Evolutionary conservation across 2,113 vertebrate species (phyloP).

Genomic region (Gorilla gorilla): DNA sequence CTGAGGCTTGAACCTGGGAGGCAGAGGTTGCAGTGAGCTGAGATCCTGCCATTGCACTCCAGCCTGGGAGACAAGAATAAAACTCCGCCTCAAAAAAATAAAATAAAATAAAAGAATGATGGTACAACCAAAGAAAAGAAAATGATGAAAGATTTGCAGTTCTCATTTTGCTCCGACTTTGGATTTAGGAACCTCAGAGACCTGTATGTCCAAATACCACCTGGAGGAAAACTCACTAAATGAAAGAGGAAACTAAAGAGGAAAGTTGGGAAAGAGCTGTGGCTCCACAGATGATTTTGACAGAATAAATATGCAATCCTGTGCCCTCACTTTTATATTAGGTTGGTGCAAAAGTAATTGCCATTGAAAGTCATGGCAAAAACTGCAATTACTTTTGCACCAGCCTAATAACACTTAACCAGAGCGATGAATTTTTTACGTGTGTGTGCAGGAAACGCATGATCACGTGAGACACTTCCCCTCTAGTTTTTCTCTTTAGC

Average conservation of each 20-base stretch:
- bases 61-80: too few relatives aligned
- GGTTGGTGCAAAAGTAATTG: too few relatives aligned
- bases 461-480: fast-evolving
- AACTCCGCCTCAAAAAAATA: too few relatives aligned
- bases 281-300: neutral
- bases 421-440: neutral
- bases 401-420: neutral
- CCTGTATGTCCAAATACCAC: neutral
- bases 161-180: slow-evolving; percentile 5
- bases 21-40: too few relatives aligned
- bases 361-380: too few relatives aligned
- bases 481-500: neutral
- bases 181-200: neutral
- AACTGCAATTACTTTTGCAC: too few relatives aligned
- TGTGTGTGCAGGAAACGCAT: too few relatives aligned
- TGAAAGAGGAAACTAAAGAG: neutral
- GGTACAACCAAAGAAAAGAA: neutral
- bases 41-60: too few relatives aligned
- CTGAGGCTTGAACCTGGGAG: too few relatives aligned
- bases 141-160: neutral
- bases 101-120: neutral
- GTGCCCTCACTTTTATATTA: neutral
- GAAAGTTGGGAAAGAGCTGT: neutral
- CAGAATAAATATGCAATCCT: neutral
- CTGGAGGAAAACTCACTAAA: neutral